These are phyloP conservation scores for Microplitis demolitor DNA, from an alignment of 1,140 invertebrate species.

Conservation along the genomic window DNA sequence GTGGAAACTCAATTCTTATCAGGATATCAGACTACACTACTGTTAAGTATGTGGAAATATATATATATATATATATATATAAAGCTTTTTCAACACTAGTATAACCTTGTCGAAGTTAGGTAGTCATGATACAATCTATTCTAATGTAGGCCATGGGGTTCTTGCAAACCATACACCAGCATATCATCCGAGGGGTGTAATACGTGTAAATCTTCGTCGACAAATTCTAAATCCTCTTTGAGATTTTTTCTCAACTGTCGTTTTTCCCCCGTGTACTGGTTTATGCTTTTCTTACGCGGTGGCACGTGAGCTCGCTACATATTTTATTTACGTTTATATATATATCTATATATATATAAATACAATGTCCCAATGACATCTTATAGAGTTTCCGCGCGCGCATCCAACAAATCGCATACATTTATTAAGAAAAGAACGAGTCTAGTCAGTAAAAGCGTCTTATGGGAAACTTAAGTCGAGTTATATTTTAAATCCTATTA, in stretches of 20 bases:
- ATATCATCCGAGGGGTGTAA: slow-evolving; percentile 1
- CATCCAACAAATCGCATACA: too few relatives aligned
- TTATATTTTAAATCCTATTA: too few relatives aligned
- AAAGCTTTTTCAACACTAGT: neutral
- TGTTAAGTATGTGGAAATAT: neutral
- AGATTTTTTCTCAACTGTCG: slow-evolving; percentile 36
- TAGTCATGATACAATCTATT: slow-evolving; percentile 31
- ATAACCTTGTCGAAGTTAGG: slow-evolving; percentile 1
- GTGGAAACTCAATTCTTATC: neutral
- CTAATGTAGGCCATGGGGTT: slow-evolving; percentile 30
- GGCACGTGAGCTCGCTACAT: too few relatives aligned
- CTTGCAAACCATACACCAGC: neutral
- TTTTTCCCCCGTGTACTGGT: neutral
- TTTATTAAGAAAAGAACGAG: too few relatives aligned
- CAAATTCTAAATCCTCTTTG: slow-evolving; percentile 45
- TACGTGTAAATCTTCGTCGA: slow-evolving; percentile 42
- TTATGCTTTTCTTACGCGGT: too few relatives aligned
- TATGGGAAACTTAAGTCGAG: too few relatives aligned
- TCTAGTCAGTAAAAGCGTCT: too few relatives aligned
- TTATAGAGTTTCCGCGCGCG: too few relatives aligned
- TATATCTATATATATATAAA: too few relatives aligned
- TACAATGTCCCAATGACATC: too few relatives aligned
- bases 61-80: neutral
- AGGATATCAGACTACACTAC: neutral
- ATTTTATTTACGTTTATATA: too few relatives aligned